phyloP scores from a whole-genome alignment of 2,797 vertebrate species.

The Tragelaphus oryx region DNA sequence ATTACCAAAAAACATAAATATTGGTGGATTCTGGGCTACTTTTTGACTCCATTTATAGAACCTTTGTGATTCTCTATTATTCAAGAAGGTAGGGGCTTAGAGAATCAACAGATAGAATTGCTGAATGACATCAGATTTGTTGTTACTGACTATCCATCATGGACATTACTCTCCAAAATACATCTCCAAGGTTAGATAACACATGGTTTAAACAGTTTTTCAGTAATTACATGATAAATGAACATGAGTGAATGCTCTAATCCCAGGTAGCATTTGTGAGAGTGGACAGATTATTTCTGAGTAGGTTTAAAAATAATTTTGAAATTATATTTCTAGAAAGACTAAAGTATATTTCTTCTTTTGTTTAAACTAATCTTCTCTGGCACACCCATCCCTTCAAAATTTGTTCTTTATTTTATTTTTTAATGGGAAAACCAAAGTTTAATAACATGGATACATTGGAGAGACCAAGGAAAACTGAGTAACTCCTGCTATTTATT shows the following conservation, averaged over 20 bases:
- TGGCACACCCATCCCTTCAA: background rate
- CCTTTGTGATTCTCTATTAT: background rate
- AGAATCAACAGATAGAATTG: background rate
- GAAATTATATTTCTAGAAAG: constrained; percentile 8
- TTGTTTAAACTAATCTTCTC: constrained; percentile 9
- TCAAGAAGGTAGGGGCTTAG: background rate
- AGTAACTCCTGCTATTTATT: background rate
- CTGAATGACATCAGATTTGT: background rate
- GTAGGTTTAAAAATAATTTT: background rate
- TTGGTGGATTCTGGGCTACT: background rate
- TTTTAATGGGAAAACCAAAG: background rate
- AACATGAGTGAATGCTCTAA: background rate
- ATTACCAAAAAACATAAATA: background rate
- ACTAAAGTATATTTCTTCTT: background rate
- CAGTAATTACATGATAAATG: background rate
- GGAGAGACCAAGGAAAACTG: background rate
- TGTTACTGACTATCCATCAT: background rate
- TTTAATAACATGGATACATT: background rate
- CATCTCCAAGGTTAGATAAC: background rate
- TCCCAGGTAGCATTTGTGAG: background rate
- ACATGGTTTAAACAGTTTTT: background rate
- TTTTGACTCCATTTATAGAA: background rate
- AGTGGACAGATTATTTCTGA: background rate
- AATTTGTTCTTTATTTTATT: background rate
- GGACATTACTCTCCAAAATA: background rate